Conservation (phyloP, 2,888 invertebrate genomes). For the Ormyrus pomaceus region DNA sequence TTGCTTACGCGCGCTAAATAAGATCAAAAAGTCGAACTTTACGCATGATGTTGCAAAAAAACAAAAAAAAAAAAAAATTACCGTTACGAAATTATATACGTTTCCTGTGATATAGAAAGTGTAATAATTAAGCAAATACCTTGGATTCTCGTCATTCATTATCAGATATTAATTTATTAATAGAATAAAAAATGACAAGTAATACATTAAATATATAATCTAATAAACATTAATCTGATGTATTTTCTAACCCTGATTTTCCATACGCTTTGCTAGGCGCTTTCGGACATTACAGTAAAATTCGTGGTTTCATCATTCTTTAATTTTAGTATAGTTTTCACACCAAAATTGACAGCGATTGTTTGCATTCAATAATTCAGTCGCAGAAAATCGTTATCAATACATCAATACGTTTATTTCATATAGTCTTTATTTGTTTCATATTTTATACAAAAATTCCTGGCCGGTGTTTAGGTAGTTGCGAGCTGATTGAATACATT, state of each 20-base stretch:
- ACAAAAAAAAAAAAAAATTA: background rate
- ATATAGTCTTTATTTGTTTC: conserved; percentile 31
- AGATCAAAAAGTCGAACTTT: too few species aligned
- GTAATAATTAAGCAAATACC: conserved; percentile 39
- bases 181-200: conserved; percentile 58
- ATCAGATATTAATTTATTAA: conserved; percentile 57
- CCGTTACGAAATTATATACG: conserved; percentile 42
- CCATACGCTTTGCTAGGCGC: conserved; percentile 56
- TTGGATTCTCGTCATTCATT: conserved; percentile 57
- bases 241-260: conserved; percentile 58
- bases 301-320: conserved; percentile 15
- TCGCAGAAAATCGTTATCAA: conserved; percentile 47
- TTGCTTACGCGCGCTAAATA: too few species aligned
- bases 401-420: conserved; percentile 4
- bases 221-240: conserved; percentile 56
- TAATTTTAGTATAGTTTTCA: conserved; percentile 7
- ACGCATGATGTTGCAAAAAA: too few species aligned
- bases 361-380: conserved; percentile 42
- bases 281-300: conserved; percentile 56
- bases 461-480: conserved; percentile 53
- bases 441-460: conserved; percentile 52
- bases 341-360: conserved; percentile 39
- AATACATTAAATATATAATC: conserved; percentile 57
- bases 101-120: conserved; percentile 55
- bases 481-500: conserved; percentile 54